phyloP scores from a whole-genome alignment of 2,797 vertebrate genomes.

The Graptemys geographica region DNA sequence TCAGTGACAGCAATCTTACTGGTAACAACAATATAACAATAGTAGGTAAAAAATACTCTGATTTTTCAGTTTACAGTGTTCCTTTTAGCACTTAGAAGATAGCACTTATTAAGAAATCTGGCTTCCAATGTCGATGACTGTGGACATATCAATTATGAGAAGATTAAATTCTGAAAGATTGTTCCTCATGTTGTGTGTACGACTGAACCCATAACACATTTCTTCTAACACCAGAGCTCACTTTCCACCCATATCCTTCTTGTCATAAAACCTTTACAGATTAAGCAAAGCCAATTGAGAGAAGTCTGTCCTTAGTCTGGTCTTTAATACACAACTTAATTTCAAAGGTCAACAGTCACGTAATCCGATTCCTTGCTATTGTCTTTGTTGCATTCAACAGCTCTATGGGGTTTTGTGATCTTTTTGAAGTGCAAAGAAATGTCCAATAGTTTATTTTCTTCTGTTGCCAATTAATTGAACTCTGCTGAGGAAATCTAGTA shows the following conservation, averaged over 20 bases:
- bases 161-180: rapidly evolving
- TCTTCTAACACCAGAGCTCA: background rate
- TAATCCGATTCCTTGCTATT: background rate
- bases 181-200: background rate
- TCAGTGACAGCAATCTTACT: rapidly evolving
- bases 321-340: background rate
- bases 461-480: background rate
- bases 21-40: background rate
- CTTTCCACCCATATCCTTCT: background rate
- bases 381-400: background rate
- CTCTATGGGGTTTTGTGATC: background rate
- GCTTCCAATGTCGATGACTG: background rate
- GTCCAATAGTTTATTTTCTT: background rate
- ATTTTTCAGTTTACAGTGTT: background rate
- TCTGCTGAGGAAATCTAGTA: background rate
- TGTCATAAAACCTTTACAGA: rapidly evolving
- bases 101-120: rapidly evolving
- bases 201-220: background rate
- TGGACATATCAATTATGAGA: background rate
- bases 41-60: background rate
- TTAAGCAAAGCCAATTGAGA: background rate
- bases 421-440: background rate
- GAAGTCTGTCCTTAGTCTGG: background rate
- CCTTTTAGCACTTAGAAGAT: background rate
- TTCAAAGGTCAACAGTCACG: background rate